A percentile compares a stretch with the other conserved stretches of the same genome.
These are phyloP conservation scores for Trichonephila clavipes DNA, from an alignment of 1,140 invertebrate genomes.

Conservation along the genomic window DNA sequence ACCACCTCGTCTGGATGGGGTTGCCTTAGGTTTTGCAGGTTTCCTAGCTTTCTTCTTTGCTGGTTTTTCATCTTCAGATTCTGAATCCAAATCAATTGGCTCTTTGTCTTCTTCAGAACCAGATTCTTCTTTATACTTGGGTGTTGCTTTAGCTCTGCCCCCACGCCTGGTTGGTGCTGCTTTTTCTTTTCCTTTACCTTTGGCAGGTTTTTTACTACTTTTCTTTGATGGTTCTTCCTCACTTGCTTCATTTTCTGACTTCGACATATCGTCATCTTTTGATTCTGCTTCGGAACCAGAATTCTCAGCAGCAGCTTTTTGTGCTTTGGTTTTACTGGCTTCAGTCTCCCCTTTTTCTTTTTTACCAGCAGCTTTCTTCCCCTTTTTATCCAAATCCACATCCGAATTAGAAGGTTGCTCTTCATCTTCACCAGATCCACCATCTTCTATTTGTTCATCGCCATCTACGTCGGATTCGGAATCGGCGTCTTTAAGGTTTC, in stretches of 20 bases:
- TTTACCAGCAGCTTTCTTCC: conserved; percentile 11
- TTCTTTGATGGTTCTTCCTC: conserved; percentile 32
- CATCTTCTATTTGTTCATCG: not conserved
- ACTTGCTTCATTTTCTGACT: conserved; percentile 43
- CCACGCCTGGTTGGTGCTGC: conserved; percentile 1
- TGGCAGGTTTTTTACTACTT: not conserved
- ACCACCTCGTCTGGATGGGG: not conserved
- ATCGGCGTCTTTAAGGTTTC: conserved; percentile 21
- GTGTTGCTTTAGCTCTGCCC: conserved; percentile 1
- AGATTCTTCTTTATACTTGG: conserved; percentile 63
- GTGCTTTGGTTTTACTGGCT: not conserved
- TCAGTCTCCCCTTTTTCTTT: conserved; percentile 9
- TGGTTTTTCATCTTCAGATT: conserved; percentile 44
- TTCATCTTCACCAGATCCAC: not conserved
- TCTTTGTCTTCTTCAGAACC: conserved; percentile 48
- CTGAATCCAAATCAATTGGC: not conserved
- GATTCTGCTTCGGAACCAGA: not conserved
- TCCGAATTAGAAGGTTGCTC: conserved; percentile 7
- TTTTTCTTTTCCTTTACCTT: conserved; percentile 38
- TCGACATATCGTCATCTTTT: conserved; percentile 29
- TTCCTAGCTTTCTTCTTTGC: conserved; percentile 47
- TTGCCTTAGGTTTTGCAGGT: not conserved
- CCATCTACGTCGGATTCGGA: conserved; percentile 52
- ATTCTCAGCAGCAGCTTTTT: not conserved
- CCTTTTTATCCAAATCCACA: conserved; percentile 4